Conservation (phyloP, 2,888 invertebrate species). For the Lycophotia porphyrea region DNA sequence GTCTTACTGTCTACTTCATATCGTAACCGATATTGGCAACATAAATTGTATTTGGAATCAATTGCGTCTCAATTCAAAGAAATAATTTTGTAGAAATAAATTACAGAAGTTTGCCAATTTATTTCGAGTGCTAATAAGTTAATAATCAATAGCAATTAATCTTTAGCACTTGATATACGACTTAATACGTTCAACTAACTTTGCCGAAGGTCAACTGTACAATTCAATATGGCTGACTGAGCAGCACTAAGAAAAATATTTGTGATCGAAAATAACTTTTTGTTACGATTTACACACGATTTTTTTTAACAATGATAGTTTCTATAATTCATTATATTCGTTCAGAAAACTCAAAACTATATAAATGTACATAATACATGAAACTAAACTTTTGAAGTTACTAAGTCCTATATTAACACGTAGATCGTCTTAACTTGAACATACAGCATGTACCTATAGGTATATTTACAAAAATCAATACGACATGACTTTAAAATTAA, state of each 20-base stretch:
- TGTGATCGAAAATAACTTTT: not conserved
- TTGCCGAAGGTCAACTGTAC: conserved; percentile 23
- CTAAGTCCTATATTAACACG: not conserved
- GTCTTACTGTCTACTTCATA: no score
- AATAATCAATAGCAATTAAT: conserved; percentile 53
- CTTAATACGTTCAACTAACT: conserved; percentile 32
- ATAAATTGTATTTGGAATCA: conserved; percentile 27
- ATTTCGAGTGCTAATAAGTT: conserved; percentile 48
- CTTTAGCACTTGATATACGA: conserved; percentile 48
- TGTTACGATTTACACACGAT: not conserved
- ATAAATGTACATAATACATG: not conserved
- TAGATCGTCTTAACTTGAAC: not conserved
- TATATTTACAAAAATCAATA: not conserved
- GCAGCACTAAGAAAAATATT: not conserved
- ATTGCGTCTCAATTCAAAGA: conserved; percentile 34
- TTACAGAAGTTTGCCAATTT: conserved; percentile 57
- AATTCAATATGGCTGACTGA: conserved; percentile 19
- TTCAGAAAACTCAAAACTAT: not conserved
- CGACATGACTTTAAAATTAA: not conserved
- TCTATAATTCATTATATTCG: not conserved
- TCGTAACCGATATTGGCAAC: conserved; percentile 4
- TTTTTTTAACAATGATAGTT: not conserved
- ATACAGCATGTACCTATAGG: not conserved
- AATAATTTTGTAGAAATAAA: conserved; percentile 53
- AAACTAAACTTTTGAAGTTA: not conserved